Evolutionary conservation across 2,888 invertebrate genomes (phyloP).

Genomic region (Drosophila buzzatii): DNA sequence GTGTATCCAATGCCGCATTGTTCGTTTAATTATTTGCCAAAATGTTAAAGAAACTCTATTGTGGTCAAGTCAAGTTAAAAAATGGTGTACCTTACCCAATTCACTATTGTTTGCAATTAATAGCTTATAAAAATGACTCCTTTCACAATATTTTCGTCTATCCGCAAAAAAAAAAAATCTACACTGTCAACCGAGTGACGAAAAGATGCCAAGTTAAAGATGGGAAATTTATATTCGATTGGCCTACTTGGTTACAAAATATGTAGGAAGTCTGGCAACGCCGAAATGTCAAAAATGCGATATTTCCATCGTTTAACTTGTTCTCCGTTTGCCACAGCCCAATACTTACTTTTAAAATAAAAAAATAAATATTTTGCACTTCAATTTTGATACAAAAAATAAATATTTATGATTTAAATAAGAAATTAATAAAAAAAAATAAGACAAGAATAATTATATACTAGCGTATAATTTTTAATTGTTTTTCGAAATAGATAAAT

Average conservation of each 20-base stretch:
- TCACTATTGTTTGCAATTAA: background rate
- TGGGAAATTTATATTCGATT: conserved; percentile 10
- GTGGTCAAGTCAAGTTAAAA: background rate
- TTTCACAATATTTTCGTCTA: conserved; percentile 12
- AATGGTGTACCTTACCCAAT: conserved; percentile 22
- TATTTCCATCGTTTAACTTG: background rate
- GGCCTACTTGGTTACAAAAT: conserved; percentile 9
- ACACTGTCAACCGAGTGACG: conserved; percentile 31
- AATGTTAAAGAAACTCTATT: conserved; percentile 6
- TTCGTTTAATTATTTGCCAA: conserved; percentile 16
- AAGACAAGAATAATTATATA: background rate
- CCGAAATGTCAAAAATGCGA: background rate
- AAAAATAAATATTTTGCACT: background rate
- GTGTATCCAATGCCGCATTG: conserved; percentile 53
- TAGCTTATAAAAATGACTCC: conserved; percentile 3
- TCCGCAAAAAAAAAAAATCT: conserved; percentile 37
- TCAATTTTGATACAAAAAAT: background rate
- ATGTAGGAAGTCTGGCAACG: conserved; percentile 13
- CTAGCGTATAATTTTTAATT: background rate
- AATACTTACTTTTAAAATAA: background rate
- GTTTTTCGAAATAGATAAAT: background rate
- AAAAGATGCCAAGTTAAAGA: conserved; percentile 25
- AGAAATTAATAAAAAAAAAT: no score
- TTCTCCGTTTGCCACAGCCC: background rate
- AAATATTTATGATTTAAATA: background rate